These are phyloP conservation scores for Dromococcyx pavoninus DNA, from an alignment of 2,797 vertebrate species.

Conservation along the genomic window DNA sequence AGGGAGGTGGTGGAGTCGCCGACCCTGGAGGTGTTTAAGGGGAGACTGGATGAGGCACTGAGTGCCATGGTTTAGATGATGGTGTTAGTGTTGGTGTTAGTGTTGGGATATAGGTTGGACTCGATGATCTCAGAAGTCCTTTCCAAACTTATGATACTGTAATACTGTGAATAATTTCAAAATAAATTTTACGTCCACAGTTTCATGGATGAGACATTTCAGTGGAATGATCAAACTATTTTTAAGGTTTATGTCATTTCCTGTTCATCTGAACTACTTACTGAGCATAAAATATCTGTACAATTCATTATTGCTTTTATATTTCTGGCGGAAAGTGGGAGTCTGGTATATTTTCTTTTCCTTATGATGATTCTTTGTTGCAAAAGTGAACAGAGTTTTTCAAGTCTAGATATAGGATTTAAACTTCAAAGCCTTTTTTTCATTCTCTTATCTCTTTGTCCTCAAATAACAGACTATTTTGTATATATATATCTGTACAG, in stretches of 20 bases:
- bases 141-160: too few relatives aligned
- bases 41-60: too few relatives aligned
- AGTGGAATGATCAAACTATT: neutral
- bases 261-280: neutral
- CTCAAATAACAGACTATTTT: neutral
- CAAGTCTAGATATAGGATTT: neutral
- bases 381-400: neutral
- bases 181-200: neutral
- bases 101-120: too few relatives aligned
- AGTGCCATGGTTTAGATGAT: too few relatives aligned
- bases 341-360: neutral
- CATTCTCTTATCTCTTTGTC: slow-evolving; percentile 1
- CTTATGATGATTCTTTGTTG: neutral
- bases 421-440: slow-evolving; percentile 16
- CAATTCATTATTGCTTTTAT: neutral
- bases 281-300: neutral
- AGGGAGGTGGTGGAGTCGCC: too few relatives aligned
- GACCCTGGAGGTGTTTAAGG: too few relatives aligned
- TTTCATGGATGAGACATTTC: neutral
- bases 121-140: too few relatives aligned
- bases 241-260: neutral
- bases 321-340: neutral
- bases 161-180: neutral
- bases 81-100: too few relatives aligned
- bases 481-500: neutral